These are phyloP conservation scores for Halesus radiatus DNA, from an alignment of 1,140 invertebrate species.

Conservation along the genomic window DNA sequence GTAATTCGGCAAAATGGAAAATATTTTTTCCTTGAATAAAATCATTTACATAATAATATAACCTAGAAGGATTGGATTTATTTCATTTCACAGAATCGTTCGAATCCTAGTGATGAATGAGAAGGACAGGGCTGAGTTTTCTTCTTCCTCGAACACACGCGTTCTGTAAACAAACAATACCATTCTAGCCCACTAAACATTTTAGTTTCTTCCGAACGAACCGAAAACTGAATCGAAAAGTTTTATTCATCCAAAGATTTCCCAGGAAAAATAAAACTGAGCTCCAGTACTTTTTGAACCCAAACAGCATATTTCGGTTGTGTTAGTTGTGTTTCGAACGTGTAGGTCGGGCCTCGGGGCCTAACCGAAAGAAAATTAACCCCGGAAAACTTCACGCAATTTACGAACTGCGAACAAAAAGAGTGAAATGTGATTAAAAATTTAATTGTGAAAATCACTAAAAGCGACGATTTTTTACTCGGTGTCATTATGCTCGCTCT, in stretches of 20 bases:
- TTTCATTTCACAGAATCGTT: not conserved
- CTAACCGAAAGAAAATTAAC: not conserved
- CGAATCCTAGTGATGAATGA: not conserved
- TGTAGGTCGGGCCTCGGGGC: constrained; percentile 5
- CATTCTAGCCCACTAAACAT: not conserved
- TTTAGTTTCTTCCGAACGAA: not conserved
- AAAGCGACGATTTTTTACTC: not conserved
- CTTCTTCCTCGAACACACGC: constrained; percentile 3
- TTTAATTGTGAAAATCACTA: not conserved
- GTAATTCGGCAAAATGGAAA: no score
- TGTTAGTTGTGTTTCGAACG: constrained; percentile 5
- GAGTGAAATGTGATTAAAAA: not conserved
- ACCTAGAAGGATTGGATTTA: no score
- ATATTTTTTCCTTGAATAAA: no score
- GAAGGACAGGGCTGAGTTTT: not conserved
- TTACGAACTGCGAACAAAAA: not conserved
- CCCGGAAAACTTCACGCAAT: not conserved
- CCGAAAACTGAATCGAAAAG: not conserved
- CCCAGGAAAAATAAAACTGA: not conserved
- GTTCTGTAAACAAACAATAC: constrained; percentile 11
- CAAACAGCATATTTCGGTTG: constrained; percentile 1
- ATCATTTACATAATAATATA: no score
- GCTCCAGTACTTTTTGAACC: constrained; percentile 7
- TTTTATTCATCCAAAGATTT: not conserved
- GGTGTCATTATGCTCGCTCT: not conserved